These are phyloP conservation scores for Equus przewalskii DNA, from an alignment of 2,113 vertebrate species.

Conservation along the genomic window DNA sequence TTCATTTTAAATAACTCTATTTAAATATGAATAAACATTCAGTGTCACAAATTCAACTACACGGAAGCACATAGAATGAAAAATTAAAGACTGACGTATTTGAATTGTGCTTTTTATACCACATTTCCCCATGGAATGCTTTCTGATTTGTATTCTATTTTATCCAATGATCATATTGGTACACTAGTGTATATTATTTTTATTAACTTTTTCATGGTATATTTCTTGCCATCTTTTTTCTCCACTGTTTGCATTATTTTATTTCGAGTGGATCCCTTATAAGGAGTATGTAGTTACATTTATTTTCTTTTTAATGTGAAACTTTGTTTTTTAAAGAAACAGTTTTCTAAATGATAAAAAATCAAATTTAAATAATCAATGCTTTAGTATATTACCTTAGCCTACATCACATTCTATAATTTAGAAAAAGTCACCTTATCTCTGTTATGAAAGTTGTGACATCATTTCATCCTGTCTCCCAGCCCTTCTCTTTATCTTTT, in stretches of 20 bases:
- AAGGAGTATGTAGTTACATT: not conserved
- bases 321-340: not conserved
- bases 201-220: not conserved
- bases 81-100: not conserved
- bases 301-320: not conserved
- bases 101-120: not conserved
- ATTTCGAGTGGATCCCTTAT: not conserved
- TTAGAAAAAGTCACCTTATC: not conserved
- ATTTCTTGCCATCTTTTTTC: not conserved
- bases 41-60: not conserved
- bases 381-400: not conserved
- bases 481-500: constrained; percentile 5
- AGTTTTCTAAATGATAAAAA: constrained; percentile 2
- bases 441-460: not conserved
- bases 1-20: not conserved
- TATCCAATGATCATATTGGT: not conserved
- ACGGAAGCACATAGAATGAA: not conserved
- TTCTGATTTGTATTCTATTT: not conserved
- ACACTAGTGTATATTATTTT: not conserved
- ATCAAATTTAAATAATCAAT: not conserved
- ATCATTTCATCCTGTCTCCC: not conserved
- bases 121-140: not conserved
- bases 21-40: not conserved
- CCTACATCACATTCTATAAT: not conserved
- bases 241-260: not conserved